Evolutionary conservation across 2,888 invertebrate genomes (phyloP), one percentile per base, ranked within the genome.

Genomic region (Alloplasta piceator): DNA sequence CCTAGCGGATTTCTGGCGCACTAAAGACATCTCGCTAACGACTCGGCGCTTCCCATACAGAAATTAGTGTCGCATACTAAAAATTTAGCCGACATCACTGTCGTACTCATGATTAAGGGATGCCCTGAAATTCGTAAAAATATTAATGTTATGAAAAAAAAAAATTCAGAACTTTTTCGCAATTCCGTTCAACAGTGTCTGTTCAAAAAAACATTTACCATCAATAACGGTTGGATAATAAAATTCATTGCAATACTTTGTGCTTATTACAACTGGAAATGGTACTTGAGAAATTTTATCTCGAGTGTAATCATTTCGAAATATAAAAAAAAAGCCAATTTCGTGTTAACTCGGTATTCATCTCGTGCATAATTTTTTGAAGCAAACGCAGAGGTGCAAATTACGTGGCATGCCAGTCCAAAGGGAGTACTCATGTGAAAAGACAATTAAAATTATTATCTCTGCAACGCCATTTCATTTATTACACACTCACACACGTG

Each of bases 391-490:
- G 85, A 82, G 83, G 83, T 82, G 86, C 84, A 84, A 87, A 87
- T 81, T 88, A 82, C 61, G 52, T 26, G 41, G 86, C 85, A 82
- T 83, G 85, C 64, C 39, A 26, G 9, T 56, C 39, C 66, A 52
- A 60, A 56, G 48, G 66, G 48, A 43, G 41, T 14, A 16, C 55
- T 84, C 83, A 75, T 71, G 79, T 52, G 82, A 61, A 68, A 82
- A 86, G 85, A 88, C 85, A 87, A 88, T 87, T 86, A 86, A 87
- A 84, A 88, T 87, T 88, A 86, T 89, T 89, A 85, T 86, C 83
- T 83, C 61, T 72, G 43, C 60, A 71, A 66, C 60, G 64, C 39
- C 46, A 61, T 72, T 78, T 72, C 46, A 61, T 72, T 78, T 72
- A 67, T 78, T 67, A 55, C 26, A 43, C 43, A 5, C 41, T 66